Evolutionary conservation across 2,797 vertebrate species (phyloP).

Genomic region (Lacerta bilineata): DNA sequence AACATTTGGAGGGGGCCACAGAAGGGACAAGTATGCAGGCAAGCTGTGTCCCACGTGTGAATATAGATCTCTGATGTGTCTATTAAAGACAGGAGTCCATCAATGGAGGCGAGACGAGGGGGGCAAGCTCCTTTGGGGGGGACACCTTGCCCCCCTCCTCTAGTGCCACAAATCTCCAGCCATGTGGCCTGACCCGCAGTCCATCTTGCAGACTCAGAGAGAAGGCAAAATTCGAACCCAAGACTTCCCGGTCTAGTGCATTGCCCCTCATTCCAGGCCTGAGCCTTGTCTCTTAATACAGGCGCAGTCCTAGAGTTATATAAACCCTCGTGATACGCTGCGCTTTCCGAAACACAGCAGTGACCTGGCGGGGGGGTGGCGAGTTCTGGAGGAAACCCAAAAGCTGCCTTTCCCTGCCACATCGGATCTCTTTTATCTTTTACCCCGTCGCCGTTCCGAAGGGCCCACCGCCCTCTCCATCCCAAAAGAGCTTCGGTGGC

Average conservation of each 20-base stretch:
- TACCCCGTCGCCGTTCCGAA: background rate
- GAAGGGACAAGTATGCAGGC: too few species aligned
- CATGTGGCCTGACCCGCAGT: background rate
- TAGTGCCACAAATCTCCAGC: background rate
- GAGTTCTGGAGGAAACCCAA: too few species aligned
- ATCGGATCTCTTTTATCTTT: background rate
- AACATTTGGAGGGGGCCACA: too few species aligned
- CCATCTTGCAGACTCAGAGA: background rate
- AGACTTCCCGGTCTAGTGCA: background rate
- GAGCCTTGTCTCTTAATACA: background rate
- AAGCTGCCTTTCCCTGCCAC: background rate
- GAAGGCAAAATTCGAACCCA: background rate
- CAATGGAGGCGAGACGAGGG: too few species aligned
- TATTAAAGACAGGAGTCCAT: too few species aligned
- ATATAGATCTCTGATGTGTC: too few species aligned
- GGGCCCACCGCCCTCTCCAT: background rate
- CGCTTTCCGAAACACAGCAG: background rate
- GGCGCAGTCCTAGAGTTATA: background rate
- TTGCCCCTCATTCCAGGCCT: background rate
- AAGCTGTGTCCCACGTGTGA: too few species aligned
- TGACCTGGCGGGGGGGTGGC: background rate
- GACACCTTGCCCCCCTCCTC: too few species aligned
- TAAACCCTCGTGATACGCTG: background rate
- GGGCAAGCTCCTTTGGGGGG: too few species aligned
- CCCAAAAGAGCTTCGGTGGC: background rate